Percentiles rank a stretch among this genome's conserved stretches.
These are phyloP conservation scores for Malachius bipustulatus DNA, from an alignment of 2,888 invertebrate genomes.

Conservation along the genomic window DNA sequence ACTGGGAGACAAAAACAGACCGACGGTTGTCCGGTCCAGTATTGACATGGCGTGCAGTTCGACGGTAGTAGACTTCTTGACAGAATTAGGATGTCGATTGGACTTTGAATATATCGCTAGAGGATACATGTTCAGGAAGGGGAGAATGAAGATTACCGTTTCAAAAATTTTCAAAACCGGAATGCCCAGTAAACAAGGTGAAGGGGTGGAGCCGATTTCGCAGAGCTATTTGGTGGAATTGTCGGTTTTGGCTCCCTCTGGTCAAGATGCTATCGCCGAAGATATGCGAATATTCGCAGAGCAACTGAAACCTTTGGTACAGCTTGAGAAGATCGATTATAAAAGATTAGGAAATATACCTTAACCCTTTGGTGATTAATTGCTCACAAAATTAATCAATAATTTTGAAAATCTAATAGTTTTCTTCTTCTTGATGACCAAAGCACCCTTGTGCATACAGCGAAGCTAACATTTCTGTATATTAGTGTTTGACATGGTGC, in stretches of 20 bases:
- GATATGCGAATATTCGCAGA: slow-evolving; percentile 94
- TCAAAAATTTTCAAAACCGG: slow-evolving; percentile 77
- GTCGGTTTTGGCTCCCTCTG: slow-evolving; percentile 78
- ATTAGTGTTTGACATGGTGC: too few relatives aligned
- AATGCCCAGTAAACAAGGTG: slow-evolving; percentile 56
- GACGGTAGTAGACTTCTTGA: slow-evolving; percentile 82
- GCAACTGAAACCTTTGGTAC: slow-evolving; percentile 82
- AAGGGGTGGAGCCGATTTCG: slow-evolving; percentile 71
- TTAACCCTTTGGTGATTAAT: too few relatives aligned
- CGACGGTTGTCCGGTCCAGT: slow-evolving; percentile 82
- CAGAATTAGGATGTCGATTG: slow-evolving; percentile 78
- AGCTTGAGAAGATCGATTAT: slow-evolving; percentile 87
- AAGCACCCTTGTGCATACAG: too few relatives aligned
- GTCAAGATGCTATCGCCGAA: slow-evolving; percentile 89
- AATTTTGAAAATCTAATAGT: too few relatives aligned
- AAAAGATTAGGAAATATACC: slow-evolving; percentile 46
- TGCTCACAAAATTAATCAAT: too few relatives aligned
- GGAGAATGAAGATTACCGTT: slow-evolving; percentile 93
- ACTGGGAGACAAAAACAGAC: slow-evolving; percentile 74
- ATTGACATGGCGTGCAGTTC: slow-evolving; percentile 87
- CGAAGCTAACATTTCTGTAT: too few relatives aligned
- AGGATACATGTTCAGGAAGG: slow-evolving; percentile 91
- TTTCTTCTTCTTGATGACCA: too few relatives aligned
- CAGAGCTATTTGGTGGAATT: slow-evolving; percentile 90
- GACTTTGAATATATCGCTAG: slow-evolving; percentile 91